Evolutionary conservation across 2,888 invertebrate species (phyloP).

Genomic region (Volucella inflata): DNA sequence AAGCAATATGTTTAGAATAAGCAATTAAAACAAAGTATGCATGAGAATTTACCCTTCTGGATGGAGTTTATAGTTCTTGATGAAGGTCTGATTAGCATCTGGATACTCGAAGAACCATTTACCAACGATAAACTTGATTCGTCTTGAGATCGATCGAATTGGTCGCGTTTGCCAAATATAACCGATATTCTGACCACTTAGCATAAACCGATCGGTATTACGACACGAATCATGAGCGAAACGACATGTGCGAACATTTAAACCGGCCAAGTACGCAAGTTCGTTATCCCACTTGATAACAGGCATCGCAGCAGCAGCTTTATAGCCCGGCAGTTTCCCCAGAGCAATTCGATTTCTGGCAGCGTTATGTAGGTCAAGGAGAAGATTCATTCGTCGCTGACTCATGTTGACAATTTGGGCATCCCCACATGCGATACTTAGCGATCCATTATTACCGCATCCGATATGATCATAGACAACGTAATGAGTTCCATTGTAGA

Average conservation of each 20-base stretch:
- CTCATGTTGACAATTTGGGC: constrained; percentile 80
- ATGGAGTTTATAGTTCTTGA: constrained; percentile 79
- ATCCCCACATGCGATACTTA: constrained; percentile 78
- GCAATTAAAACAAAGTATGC: constrained; percentile 8
- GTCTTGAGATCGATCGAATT: constrained; percentile 81
- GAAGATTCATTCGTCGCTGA: constrained; percentile 79
- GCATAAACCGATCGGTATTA: constrained; percentile 80
- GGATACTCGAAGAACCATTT: constrained; percentile 81
- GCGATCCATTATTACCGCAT: constrained; percentile 79
- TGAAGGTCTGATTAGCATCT: constrained; percentile 81
- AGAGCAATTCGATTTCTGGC: constrained; percentile 80
- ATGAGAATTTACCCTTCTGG: constrained; percentile 78
- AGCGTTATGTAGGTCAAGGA: constrained; percentile 82
- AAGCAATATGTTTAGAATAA: background rate
- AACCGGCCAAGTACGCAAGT: constrained; percentile 80
- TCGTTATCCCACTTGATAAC: constrained; percentile 81
- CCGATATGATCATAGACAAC: constrained; percentile 79
- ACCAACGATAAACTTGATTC: constrained; percentile 81
- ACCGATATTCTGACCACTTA: constrained; percentile 82
- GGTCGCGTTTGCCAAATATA: constrained; percentile 81
- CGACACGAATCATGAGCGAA: constrained; percentile 81
- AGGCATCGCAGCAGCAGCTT: constrained; percentile 81
- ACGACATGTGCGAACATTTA: constrained; percentile 81
- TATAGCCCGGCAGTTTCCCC: constrained; percentile 80
- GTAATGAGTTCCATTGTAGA: constrained; percentile 81